Conservation (phyloP, 2,113 vertebrate species). For the Caretta caretta region DNA sequence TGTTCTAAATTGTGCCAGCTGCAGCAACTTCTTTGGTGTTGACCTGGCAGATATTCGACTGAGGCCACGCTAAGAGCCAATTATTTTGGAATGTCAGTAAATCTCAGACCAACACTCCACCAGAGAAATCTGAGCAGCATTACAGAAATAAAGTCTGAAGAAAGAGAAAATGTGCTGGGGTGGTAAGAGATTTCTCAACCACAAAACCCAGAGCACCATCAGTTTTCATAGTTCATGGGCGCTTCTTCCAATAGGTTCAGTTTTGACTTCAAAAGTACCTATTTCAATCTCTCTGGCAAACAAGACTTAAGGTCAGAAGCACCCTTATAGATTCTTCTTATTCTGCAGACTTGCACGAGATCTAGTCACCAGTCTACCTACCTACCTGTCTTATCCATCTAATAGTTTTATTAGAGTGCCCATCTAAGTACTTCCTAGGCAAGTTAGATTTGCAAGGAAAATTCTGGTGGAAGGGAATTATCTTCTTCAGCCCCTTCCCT, state of each 20-base stretch:
- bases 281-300: background rate
- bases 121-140: background rate
- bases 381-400: background rate
- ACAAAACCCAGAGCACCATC: background rate
- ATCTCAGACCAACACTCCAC: background rate
- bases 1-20: background rate
- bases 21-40: background rate
- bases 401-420: background rate
- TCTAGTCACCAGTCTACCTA: background rate
- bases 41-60: background rate
- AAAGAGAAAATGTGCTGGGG: background rate
- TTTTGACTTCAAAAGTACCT: background rate
- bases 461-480: background rate
- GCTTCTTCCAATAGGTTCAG: background rate
- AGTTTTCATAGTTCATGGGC: background rate
- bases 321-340: background rate
- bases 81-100: background rate
- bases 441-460: background rate
- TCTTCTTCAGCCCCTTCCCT: background rate
- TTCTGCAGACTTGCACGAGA: background rate
- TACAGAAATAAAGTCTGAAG: background rate
- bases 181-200: background rate
- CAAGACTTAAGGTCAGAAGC: background rate
- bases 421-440: background rate
- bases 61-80: background rate